Percentiles rank a stretch among this genome's conserved stretches.
Conservation (phyloP, 1,140 invertebrate species). For the Drosophila pruinosa region DNA sequence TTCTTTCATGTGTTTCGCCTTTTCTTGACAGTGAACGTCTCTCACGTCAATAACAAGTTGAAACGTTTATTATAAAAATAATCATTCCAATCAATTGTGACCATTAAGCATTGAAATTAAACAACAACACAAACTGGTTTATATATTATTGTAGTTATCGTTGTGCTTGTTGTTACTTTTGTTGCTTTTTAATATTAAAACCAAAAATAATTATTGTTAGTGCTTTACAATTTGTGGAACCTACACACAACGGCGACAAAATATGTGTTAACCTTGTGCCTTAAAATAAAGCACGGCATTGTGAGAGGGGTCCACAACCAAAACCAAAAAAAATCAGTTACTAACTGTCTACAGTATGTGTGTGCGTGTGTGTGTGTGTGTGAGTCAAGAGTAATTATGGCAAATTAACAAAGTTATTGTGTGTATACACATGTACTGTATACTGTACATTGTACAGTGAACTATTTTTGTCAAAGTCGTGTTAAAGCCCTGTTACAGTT, state of each 20-base stretch:
- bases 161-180: constrained; percentile 26
- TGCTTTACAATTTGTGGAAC: constrained; percentile 66
- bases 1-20: not conserved
- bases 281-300: constrained; percentile 77
- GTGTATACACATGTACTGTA: constrained; percentile 7
- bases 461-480: constrained; percentile 63
- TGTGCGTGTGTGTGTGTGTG: constrained; percentile 3
- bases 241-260: constrained; percentile 61
- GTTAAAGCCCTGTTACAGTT: constrained; percentile 62
- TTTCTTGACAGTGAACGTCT: constrained; percentile 16
- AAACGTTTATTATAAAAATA: constrained; percentile 57
- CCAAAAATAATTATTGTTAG: constrained; percentile 70
- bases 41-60: constrained; percentile 28
- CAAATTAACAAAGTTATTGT: constrained; percentile 72
- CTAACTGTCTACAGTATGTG: constrained; percentile 1
- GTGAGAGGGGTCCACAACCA: constrained; percentile 46
- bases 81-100: constrained; percentile 71
- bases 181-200: constrained; percentile 62
- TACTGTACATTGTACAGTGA: constrained; percentile 55
- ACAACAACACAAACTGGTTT: constrained; percentile 68
- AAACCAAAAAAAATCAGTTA: constrained; percentile 8
- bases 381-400: constrained; percentile 54
- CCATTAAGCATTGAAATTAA: constrained; percentile 72
- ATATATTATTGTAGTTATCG: constrained; percentile 17
- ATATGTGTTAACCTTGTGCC: constrained; percentile 68